Base-by-base conservation (phyloP, 2,797 vertebrate species). In the Centropyge bicolor region DNA sequence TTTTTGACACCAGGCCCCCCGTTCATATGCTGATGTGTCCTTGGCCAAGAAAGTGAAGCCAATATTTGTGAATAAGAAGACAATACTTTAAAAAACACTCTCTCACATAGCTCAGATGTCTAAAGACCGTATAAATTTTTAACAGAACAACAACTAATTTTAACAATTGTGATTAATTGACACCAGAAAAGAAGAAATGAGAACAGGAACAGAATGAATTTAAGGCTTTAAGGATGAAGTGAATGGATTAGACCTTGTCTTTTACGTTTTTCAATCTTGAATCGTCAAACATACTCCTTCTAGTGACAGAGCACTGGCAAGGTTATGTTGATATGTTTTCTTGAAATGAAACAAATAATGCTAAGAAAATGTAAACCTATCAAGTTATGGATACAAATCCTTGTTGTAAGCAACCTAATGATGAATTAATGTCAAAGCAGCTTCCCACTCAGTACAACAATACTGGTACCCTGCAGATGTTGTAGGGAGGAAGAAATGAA, bases 351-450 rank as follows among this genome's bases (percentile, higher is more conserved):
- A 22, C 7, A 24, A 9, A 22, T 13, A 64, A 64, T 13, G 17
- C 2, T 31, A 31, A 27, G 24, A 16, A 27, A 16, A 11, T 8
- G 24, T 31, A 27, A 5, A 24, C 2, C 12, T 7, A 27, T 54
- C 52, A 27, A 24, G 13, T 52, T 19, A 48, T 66, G 5, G 35
- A 27, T 40, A 40, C 41, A 31, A 24, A 48, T 27, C 38, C 24
- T 48, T 16, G 38, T 40, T 56, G 13, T 19, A 35, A 57, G 17
- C 10, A 0, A 77, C 41, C 51, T 11, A 36, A 49, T 57, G 22
- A 57, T 57, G 22, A 57, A 4, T 64, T 35, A 56, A 17, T 61
- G 19, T 76, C 46, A 68, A 41, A 51, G 17, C 16, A 20, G 20
- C 43, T 57, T 35, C 20, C 43, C 14, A 8, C 61, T 57, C 35